Base-by-base conservation (phyloP, 2,888 invertebrate genomes). In the Scelioninae gen. 1 region DNA sequence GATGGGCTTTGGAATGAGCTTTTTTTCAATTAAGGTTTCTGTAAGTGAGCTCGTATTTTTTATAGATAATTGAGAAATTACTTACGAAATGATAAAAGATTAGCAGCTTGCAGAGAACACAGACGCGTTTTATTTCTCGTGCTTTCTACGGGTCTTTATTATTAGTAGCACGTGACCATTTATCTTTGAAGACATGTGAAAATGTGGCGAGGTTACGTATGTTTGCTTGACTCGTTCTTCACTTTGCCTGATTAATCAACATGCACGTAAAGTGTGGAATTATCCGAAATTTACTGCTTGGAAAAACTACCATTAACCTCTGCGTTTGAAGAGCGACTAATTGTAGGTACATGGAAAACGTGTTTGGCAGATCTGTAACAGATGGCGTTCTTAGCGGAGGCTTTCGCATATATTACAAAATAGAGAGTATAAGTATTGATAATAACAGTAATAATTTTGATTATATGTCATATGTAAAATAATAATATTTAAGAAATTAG, bases 241-340 rank as follows among this genome's bases (percentile, higher is more conserved):
- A 55, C 62, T 69, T 56, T 68, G 16, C 34, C 34, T 38, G 62
- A 77, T 69, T 69, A 69, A 77, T 69, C 62, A 68, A 62, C 58
- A 49, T 62, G 45, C 53, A 76, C 62, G 53, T 68, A 76, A 68
- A 76, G 60, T 68, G 38, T 53, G 43, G 60, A 76, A 68, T 76
- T 68, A 60, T 77, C 63, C 47, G 34, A 63, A 77, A 77, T 76
- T 77, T 56, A 77, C 40, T 77, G 56, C 77, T 77, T 45, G 38
- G 68, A 32, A 51, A 69, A 77, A 62, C 51, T 58, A 31, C 49
- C 76, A 49, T 11, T 45, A 43, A 62, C 11, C 43, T 8, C 31
- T 29, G 11, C 9, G n/a, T 0, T 49, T 7, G 16, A 13, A 10
- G 13, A 53, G 7, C 3, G 32, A 32, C 31, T 6, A n/a, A 32